Evolutionary conservation across 2,888 invertebrate genomes (phyloP).

Genomic region (Zootermopsis nevadensis): DNA sequence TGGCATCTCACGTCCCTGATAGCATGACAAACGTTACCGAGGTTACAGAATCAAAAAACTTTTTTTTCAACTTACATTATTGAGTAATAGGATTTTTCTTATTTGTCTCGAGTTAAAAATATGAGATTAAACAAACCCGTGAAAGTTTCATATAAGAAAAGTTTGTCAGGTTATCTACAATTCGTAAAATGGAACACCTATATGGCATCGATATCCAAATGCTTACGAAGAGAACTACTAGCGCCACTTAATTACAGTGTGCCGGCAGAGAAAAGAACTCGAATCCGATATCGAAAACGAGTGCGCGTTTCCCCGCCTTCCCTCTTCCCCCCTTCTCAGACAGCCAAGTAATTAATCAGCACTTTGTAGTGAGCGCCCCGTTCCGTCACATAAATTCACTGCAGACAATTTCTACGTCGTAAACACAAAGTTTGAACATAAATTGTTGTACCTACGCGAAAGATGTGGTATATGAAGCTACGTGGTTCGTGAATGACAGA

Average conservation of each 20-base stretch:
- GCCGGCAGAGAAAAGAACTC: background rate
- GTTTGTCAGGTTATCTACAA: no score
- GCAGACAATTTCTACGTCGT: constrained; percentile 24
- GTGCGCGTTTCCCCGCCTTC: no score
- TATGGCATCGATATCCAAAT: background rate
- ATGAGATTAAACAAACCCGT: no score
- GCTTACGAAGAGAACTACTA: background rate
- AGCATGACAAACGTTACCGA: no score
- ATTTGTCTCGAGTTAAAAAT: no score
- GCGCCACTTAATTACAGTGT: constrained; percentile 14
- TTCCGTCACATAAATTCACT: constrained; percentile 17
- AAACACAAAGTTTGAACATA: constrained; percentile 37
- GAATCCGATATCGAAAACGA: constrained; percentile 5
- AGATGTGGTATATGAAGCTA: background rate
- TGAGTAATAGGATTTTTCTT: no score
- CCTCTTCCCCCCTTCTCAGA: background rate
- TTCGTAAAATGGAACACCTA: background rate
- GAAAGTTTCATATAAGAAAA: no score
- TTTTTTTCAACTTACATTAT: no score
- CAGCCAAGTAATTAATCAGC: constrained; percentile 1
- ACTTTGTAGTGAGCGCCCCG: background rate
- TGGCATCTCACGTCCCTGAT: no score
- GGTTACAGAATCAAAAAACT: no score
- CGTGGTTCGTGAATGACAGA: background rate
- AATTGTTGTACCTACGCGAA: constrained; percentile 9